A percentile compares a stretch with the other conserved stretches of the same genome.
Evolutionary conservation across 2,113 vertebrate genomes (phyloP).

Genomic region (Nettapus auritus): DNA sequence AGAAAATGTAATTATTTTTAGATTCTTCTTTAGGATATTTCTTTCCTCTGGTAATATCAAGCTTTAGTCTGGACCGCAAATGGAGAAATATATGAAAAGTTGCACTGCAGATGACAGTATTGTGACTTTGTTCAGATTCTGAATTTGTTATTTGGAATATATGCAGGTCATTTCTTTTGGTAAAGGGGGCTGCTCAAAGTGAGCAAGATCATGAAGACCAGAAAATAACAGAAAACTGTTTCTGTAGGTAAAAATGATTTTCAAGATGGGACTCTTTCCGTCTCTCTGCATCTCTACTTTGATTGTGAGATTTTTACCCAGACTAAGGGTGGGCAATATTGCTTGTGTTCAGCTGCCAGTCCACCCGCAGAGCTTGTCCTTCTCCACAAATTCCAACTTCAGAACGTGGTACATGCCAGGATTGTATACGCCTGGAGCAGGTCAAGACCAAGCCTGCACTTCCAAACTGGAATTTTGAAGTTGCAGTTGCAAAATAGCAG

Average conservation of each 20-base stretch:
- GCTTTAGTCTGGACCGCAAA: background rate
- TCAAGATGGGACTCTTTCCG: background rate
- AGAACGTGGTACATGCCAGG: background rate
- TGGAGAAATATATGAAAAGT: background rate
- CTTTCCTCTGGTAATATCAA: background rate
- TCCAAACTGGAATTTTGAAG: background rate
- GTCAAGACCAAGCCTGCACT: background rate
- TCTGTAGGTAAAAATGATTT: background rate
- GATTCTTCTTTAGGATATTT: background rate
- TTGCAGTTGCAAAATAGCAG: background rate
- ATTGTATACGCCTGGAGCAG: background rate
- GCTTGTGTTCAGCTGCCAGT: background rate
- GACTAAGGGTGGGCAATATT: background rate
- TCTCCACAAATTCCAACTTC: background rate
- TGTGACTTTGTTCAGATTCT: background rate
- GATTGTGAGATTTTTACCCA: background rate
- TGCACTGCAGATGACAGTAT: background rate
- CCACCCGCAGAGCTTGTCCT: background rate
- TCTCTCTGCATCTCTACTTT: background rate
- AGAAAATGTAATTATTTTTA: background rate
- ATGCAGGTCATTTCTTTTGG: background rate
- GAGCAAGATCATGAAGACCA: background rate
- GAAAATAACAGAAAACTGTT: background rate
- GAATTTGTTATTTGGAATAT: constrained; percentile 1
- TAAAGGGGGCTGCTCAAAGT: background rate